Percentiles rank a stretch among this genome's conserved stretches.
Conservation (phyloP, 2,888 invertebrate species). For the Ypsolopha sequella region DNA sequence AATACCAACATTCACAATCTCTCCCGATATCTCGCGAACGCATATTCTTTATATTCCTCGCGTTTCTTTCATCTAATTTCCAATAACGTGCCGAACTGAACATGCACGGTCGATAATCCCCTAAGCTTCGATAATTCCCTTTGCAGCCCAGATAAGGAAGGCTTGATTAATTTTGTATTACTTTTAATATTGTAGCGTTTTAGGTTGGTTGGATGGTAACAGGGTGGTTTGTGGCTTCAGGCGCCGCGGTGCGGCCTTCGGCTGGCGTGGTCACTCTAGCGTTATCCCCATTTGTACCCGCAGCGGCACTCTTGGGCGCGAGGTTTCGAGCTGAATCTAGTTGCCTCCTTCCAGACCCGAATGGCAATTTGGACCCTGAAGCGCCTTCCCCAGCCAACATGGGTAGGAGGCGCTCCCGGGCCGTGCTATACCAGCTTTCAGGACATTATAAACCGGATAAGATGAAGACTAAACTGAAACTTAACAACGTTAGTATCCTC, state of each 20-base stretch:
- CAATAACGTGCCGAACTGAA: too few relatives aligned
- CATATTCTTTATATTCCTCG: too few relatives aligned
- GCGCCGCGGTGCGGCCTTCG: constrained; percentile 71
- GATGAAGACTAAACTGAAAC: constrained; percentile 92
- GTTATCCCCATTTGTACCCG: constrained; percentile 74
- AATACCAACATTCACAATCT: too few relatives aligned
- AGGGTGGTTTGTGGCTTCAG: constrained; percentile 68
- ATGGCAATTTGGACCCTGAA: constrained; percentile 85
- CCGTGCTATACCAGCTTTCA: constrained; percentile 95
- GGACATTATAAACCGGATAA: constrained; percentile 97
- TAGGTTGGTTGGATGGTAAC: constrained; percentile 20
- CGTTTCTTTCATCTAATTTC: too few relatives aligned
- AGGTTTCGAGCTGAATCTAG: constrained; percentile 84
- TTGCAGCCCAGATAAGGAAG: neutral
- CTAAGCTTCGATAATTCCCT: too few relatives aligned
- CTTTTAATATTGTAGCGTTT: neutral
- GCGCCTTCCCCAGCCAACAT: constrained; percentile 89
- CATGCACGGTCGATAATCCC: too few relatives aligned
- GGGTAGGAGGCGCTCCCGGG: constrained; percentile 91
- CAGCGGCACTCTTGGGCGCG: constrained; percentile 85
- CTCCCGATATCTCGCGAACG: too few relatives aligned
- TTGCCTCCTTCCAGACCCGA: constrained; percentile 85
- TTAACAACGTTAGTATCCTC: constrained; percentile 87
- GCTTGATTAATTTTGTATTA: neutral
- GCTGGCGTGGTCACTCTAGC: constrained; percentile 73